Evolutionary conservation across 2,113 vertebrate genomes (phyloP).

Genomic region (Butorides virescens): DNA sequence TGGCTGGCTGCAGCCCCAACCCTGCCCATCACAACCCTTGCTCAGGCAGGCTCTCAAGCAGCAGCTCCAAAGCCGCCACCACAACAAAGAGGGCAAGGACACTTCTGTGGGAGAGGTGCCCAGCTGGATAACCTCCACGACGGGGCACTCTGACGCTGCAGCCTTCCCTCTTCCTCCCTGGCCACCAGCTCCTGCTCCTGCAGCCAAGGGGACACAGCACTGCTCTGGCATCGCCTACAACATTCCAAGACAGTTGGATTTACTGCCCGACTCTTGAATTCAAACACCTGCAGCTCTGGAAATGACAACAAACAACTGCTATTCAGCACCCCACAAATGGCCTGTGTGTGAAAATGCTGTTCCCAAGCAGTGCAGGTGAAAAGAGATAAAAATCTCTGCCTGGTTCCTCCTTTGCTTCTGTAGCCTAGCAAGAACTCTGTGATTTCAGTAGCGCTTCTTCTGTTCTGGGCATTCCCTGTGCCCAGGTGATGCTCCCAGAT

Average conservation of each 20-base stretch:
- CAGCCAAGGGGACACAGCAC: background rate
- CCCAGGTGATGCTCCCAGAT: no score
- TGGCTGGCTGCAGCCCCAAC: background rate
- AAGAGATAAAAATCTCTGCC: no score
- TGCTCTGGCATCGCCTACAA: background rate
- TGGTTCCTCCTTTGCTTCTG: no score
- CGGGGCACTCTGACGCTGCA: background rate
- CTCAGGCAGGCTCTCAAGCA: background rate
- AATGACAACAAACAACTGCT: background rate
- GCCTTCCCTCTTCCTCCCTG: background rate
- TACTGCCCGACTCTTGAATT: accelerated
- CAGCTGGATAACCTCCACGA: background rate
- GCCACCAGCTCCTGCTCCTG: background rate
- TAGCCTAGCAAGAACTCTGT: no score
- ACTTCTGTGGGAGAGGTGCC: background rate
- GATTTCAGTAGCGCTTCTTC: no score
- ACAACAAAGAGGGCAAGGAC: background rate
- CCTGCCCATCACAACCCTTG: background rate
- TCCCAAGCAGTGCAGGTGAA: no score
- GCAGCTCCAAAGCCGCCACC: background rate
- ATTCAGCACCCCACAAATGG: background rate
- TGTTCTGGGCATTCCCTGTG: no score
- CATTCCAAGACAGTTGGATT: background rate
- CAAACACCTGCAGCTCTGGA: background rate
- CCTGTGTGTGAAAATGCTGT: no score